Evolutionary conservation across 2,797 vertebrate species (phyloP).

Genomic region (Petrocephalus schoutedeni): DNA sequence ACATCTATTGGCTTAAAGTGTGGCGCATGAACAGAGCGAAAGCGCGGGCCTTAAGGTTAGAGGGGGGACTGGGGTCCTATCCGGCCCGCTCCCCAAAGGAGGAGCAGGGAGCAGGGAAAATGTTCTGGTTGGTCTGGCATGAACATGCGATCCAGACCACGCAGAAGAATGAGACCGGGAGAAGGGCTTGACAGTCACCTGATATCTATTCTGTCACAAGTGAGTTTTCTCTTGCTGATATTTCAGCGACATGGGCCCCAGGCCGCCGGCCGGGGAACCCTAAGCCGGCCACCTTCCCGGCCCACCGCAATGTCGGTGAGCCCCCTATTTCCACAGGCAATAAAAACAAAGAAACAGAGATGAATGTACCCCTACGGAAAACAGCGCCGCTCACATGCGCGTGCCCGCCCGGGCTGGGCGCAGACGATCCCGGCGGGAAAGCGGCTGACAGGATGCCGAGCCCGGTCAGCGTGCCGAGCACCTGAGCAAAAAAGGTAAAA

Average conservation of each 20-base stretch:
- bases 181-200: constrained; percentile 8
- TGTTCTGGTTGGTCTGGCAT: constrained; percentile 33
- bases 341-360: no score
- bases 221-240: neutral
- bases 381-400: neutral
- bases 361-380: neutral
- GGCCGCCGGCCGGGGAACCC: no score
- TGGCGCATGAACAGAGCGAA: neutral
- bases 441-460: neutral
- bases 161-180: constrained; percentile 27
- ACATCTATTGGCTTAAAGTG: neutral
- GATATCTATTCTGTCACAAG: constrained; percentile 40
- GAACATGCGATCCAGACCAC: constrained; percentile 48
- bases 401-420: no score
- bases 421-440: neutral
- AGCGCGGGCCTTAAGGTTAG: neutral
- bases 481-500: neutral
- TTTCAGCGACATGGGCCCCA: neutral
- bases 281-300: neutral
- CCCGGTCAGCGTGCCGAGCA: neutral
- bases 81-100: neutral
- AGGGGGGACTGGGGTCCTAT: neutral
- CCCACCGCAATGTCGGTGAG: neutral
- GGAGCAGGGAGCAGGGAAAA: neutral
- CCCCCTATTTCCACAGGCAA: neutral